These are phyloP conservation scores for Hycleus cichorii DNA, from an alignment of 1,140 invertebrate genomes.

Conservation along the genomic window DNA sequence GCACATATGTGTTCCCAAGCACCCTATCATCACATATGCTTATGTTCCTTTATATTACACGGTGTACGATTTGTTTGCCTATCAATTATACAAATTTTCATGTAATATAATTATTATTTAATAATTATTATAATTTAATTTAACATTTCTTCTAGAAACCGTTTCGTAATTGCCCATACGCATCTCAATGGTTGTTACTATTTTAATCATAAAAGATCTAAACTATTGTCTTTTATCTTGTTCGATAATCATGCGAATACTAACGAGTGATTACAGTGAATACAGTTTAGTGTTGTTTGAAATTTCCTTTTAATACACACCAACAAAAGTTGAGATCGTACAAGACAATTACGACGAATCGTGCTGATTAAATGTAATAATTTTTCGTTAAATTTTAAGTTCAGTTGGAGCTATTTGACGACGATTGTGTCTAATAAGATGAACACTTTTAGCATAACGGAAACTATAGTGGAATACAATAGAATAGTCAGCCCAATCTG, in stretches of 20 bases:
- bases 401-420: constrained; percentile 24
- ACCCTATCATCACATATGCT: constrained; percentile 40
- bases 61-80: constrained; percentile 26
- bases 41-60: constrained; percentile 35
- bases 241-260: too few relatives aligned
- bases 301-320: too few relatives aligned
- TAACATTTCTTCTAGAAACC: background rate
- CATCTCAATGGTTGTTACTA: background rate
- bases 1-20: constrained; percentile 28
- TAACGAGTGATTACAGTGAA: too few relatives aligned
- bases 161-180: background rate
- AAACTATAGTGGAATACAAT: constrained; percentile 18
- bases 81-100: constrained; percentile 34
- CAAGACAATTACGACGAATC: background rate
- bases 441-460: constrained; percentile 36
- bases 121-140: constrained; percentile 32
- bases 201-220: too few relatives aligned
- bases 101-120: constrained; percentile 24
- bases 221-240: too few relatives aligned
- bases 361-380: constrained; percentile 26
- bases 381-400: background rate
- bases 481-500: constrained; percentile 23
- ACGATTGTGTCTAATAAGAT: constrained; percentile 33
- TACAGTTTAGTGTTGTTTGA: too few relatives aligned
- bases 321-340: too few relatives aligned